These are phyloP conservation scores for Tapirus terrestris DNA, from an alignment of 2,113 vertebrate species.

Conservation along the genomic window DNA sequence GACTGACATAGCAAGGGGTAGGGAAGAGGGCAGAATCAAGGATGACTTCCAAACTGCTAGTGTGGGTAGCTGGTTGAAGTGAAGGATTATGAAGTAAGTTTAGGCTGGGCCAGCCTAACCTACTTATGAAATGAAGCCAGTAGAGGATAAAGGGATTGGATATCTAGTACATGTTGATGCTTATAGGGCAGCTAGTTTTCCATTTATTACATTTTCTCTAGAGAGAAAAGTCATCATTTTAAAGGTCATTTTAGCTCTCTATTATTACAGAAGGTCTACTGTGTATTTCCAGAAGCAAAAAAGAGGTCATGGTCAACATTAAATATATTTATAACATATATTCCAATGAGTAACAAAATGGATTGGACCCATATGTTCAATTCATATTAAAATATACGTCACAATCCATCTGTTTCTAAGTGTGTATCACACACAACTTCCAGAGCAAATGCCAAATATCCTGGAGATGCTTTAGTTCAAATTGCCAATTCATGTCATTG, in stretches of 20 bases:
- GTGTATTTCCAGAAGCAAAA: slow-evolving; percentile 64
- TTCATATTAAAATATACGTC: slow-evolving; percentile 35
- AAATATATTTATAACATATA: slow-evolving; percentile 15
- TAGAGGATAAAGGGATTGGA: not conserved
- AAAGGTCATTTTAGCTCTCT: slow-evolving; percentile 31
- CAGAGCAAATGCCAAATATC: slow-evolving; percentile 35
- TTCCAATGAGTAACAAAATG: not conserved
- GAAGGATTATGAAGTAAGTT: not conserved
- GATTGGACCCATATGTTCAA: not conserved
- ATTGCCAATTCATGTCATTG: not conserved
- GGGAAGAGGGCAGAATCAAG: not conserved
- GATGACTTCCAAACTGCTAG: not conserved
- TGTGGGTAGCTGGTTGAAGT: not conserved
- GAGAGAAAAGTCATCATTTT: slow-evolving; percentile 20
- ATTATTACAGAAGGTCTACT: not conserved
- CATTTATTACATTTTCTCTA: not conserved
- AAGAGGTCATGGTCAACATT: slow-evolving; percentile 5
- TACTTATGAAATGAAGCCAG: not conserved
- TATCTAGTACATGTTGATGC: not conserved
- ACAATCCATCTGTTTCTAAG: slow-evolving; percentile 25
- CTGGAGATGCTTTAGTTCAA: not conserved
- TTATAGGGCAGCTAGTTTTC: not conserved
- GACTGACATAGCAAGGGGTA: not conserved
- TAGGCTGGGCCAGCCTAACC: not conserved
- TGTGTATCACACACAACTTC: slow-evolving; percentile 53